Evolutionary conservation across 1,140 invertebrate genomes (phyloP), one percentile per base, ranked within the genome.

Genomic region (Drosophila ironensis): DNA sequence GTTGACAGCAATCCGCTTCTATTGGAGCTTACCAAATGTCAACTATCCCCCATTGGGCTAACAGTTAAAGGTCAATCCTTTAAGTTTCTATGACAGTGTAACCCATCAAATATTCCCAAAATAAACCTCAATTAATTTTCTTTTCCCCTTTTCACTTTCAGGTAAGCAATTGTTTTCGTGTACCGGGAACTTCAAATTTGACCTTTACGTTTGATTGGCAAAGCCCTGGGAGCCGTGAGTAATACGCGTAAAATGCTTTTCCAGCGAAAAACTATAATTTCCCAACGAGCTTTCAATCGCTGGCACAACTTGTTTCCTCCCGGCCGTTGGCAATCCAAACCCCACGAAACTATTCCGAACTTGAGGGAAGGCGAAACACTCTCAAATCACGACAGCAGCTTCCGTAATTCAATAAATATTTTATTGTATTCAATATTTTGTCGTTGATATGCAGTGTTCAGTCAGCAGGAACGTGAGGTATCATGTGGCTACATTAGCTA

Each of bases 351-450:
- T 27, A 57, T 27, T 24, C 9, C 33, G 5, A 69, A 33, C 25
- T 33, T 11, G 51, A 4, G 11, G 35, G 37, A 12, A 24, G 14
- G 42, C 22, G 37, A 38, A 53, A 59, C 52, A 27, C 46, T 66
- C 72, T 78, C 64, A 72, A 84, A 84, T 84, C 80, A 67, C 45
- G 11, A 28, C 57, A 54, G 59, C 59, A 78, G 78, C 51, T 86
- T 82, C 80, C 78, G 78, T 82, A 84, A 82, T 84, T 64, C 78
- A 77, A 82, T 82, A 77, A 84, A 78, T 78, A 45, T 74, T 82
- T 61, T 66, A 74, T 84, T 78, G 74, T 71, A 57, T 78, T 48
- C 46, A 60, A 73, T 61, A 69, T 82, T 68, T 64, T 20, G 20
- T 51, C 35, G 50, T 24, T 28, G 45, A 64, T 59, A 56, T 73